Base-by-base conservation (phyloP, 2,797 vertebrate genomes). In the Argyrosomus regius region DNA sequence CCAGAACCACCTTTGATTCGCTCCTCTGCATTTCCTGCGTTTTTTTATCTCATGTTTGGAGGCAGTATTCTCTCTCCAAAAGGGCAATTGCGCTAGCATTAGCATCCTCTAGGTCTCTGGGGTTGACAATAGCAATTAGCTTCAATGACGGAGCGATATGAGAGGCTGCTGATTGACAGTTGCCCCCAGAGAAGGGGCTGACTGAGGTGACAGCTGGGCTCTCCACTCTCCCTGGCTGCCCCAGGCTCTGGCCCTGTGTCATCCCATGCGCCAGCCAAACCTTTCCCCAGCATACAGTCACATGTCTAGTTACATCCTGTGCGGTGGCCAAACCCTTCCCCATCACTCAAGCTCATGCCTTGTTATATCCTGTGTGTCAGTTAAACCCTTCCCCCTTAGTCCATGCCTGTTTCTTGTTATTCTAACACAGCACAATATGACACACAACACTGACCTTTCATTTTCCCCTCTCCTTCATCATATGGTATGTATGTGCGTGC, bases 101-200 rank as follows among this genome's bases (percentile, higher is more conserved):
- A 93, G 91, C 90, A 90, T 93, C 91, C 88, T 83, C 83, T 78
- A 35, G 88, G 92, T 93, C 93, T 94, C 93, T 88, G 75, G 93
- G 93, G 93, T 91, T 94, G 93, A 93, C 92, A 93, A 94, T 92
- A 93, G 92, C 90, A 93, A 95, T 95, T 94, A 94, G 92, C 93
- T 92, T 95, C 94, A 94, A 94, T 94, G 92, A 91, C 89, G 60
- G 90, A 68, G 89, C 85, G 84, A 94, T 93, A 93, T 90, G 90
- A 94, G 91, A 78, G 82, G 78, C 89, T 81, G 88, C 83, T 94
- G 94, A 94, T 93, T 94, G 93, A 94, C 93, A 94, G 93, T 90
- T 84, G 90, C 90, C 92, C 91, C 91, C 91, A 92, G 93, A 93
- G 92, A 92, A 94, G 89, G 81, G 88, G 84, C 90, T 92, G 93